Percentiles rank a stretch among this genome's conserved stretches.
Evolutionary conservation across 1,140 invertebrate genomes (phyloP).

Genomic region (Drusus annulatus): DNA sequence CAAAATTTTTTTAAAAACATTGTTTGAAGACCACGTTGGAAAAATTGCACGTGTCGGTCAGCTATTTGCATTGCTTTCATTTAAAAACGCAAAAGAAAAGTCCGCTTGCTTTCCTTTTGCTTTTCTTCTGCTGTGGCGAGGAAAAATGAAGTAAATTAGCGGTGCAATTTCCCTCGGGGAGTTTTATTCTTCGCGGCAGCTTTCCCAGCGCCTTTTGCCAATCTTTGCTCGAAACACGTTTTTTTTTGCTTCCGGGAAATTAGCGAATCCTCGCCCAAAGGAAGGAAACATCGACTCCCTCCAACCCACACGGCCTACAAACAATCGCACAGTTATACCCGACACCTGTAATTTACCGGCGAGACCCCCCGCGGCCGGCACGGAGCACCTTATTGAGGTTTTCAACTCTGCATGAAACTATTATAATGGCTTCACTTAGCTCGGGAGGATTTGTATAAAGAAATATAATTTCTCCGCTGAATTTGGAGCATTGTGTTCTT

Average conservation of each 20-base stretch:
- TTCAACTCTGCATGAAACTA: not conserved
- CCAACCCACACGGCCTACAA: no score
- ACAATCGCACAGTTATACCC: no score
- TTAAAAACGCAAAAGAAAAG: no score
- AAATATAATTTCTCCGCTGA: slow-evolving; percentile 4
- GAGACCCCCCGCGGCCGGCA: not conserved
- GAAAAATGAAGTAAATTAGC: slow-evolving; percentile 7
- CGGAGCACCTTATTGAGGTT: not conserved
- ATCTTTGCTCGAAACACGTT: not conserved
- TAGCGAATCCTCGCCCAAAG: no score
- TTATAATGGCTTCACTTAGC: not conserved
- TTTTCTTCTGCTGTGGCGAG: not conserved
- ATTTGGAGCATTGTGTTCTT: not conserved
- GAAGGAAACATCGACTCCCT: no score
- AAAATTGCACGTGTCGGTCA: no score
- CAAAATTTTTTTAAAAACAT: no score
- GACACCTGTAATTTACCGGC: no score
- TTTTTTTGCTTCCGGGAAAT: no score
- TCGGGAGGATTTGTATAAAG: not conserved
- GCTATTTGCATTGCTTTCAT: no score
- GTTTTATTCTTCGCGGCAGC: no score
- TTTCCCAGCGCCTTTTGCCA: not conserved
- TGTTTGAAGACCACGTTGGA: no score
- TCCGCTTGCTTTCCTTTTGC: not conserved
- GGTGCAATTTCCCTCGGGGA: not conserved